Conservation (phyloP, 2,888 invertebrate species). For the Ennomos erosarius region DNA sequence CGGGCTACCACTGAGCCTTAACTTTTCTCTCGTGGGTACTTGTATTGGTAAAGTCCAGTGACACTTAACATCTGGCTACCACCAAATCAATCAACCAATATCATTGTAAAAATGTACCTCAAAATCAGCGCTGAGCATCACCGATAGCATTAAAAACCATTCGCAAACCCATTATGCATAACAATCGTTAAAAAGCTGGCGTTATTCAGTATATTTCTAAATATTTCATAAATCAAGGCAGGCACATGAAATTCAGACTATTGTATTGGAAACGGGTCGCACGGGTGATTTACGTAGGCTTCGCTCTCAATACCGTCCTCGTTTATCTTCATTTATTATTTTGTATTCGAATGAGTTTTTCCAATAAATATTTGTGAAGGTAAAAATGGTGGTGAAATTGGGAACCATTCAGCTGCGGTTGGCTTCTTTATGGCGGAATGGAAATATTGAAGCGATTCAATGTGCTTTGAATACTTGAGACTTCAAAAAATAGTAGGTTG, state of each 20-base stretch:
- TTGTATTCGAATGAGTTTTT: slow-evolving; percentile 34
- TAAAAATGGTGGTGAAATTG: slow-evolving; percentile 8
- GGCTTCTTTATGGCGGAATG: slow-evolving; percentile 13
- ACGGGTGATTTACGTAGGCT: slow-evolving; percentile 41
- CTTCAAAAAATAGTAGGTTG: too few relatives aligned
- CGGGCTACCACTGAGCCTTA: too few relatives aligned
- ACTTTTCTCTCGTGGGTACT: too few relatives aligned
- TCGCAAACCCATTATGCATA: slow-evolving; percentile 19
- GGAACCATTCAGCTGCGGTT: slow-evolving; percentile 18
- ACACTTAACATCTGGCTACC: too few relatives aligned
- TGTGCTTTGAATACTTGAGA: too few relatives aligned
- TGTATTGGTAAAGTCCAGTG: too few relatives aligned
- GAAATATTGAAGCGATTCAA: slow-evolving; percentile 3
- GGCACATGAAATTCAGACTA: slow-evolving; percentile 33
- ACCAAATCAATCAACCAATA: too few relatives aligned
- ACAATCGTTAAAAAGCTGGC: slow-evolving; percentile 32
- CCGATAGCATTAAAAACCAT: slow-evolving; percentile 11
- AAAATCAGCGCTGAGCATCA: too few relatives aligned
- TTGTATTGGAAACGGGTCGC: slow-evolving; percentile 40
- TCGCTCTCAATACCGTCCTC: slow-evolving; percentile 32
- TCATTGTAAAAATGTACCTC: too few relatives aligned
- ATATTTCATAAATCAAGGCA: slow-evolving; percentile 34
- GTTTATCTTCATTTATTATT: slow-evolving; percentile 40
- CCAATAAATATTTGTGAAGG: slow-evolving; percentile 27
- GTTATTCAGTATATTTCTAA: slow-evolving; percentile 39